Evolutionary conservation across 2,113 vertebrate species (phyloP).

Genomic region (Pseudopipra pipra): DNA sequence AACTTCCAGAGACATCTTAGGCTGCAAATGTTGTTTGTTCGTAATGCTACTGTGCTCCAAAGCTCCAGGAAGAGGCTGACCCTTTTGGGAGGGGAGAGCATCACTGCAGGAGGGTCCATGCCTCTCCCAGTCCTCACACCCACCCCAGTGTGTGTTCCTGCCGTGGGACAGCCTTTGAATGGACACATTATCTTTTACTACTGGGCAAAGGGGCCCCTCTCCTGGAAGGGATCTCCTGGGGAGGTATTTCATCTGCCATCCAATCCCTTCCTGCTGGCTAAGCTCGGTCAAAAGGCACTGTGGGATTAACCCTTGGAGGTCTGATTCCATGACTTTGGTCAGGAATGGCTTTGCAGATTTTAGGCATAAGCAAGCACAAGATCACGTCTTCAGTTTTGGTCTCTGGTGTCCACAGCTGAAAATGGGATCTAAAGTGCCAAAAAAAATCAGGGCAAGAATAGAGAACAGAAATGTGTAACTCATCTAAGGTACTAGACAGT

Average conservation of each 20-base stretch:
- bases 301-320: not conserved
- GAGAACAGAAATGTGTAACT: slow-evolving; percentile 56
- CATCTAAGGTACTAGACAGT: slow-evolving; percentile 52
- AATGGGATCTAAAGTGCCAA: not conserved
- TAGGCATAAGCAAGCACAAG: not conserved
- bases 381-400: not conserved
- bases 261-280: not conserved
- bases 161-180: not conserved
- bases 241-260: slow-evolving; percentile 10
- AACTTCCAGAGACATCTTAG: not conserved
- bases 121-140: not conserved
- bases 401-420: not conserved
- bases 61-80: not conserved
- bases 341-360: not conserved
- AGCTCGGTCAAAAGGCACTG: not conserved
- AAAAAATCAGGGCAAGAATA: slow-evolving; percentile 30
- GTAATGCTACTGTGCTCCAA: too few species aligned
- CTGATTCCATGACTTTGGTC: not conserved
- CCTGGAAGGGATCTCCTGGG: not conserved
- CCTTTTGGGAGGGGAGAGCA: not conserved
- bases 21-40: not conserved
- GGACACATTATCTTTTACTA: not conserved
- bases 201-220: not conserved
- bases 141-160: not conserved
- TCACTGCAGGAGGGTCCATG: not conserved